Evolutionary conservation across 1,140 invertebrate genomes (phyloP), one percentile per base, ranked within the genome.

Genomic region (Nephila pilipes): DNA sequence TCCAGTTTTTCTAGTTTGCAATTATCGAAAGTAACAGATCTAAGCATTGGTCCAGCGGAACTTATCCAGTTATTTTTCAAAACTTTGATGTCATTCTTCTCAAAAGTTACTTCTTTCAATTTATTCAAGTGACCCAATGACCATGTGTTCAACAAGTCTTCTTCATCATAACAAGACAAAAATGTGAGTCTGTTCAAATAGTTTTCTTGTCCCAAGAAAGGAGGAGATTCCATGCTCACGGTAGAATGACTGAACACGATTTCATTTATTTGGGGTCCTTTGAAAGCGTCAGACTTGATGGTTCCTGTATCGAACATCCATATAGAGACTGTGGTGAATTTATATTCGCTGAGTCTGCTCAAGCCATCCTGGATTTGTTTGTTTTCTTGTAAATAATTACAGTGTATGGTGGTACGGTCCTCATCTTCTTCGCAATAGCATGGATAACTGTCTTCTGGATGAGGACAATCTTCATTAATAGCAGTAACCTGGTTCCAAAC

Each of bases 341-440:
- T 87, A 46, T 87, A 80, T 20, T 80, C 69, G 18, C 25, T 80
- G 5, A 93, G 29, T 12, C 10, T 38, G 16, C 46, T 36, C 5
- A 93, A 29, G 16, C 81, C 91, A 32, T 87, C 32, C 0, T 32
- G 32, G 20, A 93, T 57, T 46, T 93, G 91, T 16, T 87, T 79
- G 16, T 55, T 46, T 20, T 93, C 85, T 5, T 69, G 60, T 4
- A 93, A 54, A 22, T 93, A 32, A 54, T 93, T 93, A 83, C 91
- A 93, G 36, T 93, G 65, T 81, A 92, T 69, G 1, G 83, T 80
- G n/a, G 36, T 63, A 22, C n/a, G 32, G 12, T 79, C 85, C 1
- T 93, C 91, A 29, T 93, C 91, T 54, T 92, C 90, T 14, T 93
- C 91, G 54, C 91, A 93, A 29, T 93, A 93, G 18, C 91, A 93